Evolutionary conservation across 2,113 vertebrate species (phyloP).

Genomic region (Gracilinanus agilis): DNA sequence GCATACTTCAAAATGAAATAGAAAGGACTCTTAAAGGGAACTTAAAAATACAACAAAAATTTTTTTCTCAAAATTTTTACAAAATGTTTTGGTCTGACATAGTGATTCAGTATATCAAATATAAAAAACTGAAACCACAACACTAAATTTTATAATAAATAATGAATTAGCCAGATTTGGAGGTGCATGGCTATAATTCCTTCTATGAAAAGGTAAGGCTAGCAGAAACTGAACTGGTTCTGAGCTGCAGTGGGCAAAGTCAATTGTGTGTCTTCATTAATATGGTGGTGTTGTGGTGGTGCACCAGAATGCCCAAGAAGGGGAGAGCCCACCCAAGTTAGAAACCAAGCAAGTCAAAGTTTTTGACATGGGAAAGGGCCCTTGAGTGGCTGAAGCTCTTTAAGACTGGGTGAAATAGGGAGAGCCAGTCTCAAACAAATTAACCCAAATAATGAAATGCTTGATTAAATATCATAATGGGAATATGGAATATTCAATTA

Average conservation of each 20-base stretch:
- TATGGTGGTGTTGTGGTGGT: neutral
- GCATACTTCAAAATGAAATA: constrained; percentile 19
- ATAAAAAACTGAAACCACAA: constrained; percentile 64
- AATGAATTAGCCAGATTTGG: neutral
- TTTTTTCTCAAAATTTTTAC: constrained; percentile 40
- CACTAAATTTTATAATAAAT: constrained; percentile 55
- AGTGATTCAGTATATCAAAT: neutral
- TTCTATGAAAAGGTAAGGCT: neutral
- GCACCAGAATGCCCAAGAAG: neutral
- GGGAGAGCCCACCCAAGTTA: neutral
- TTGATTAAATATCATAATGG: neutral
- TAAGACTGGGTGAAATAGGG: neutral
- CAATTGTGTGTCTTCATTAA: neutral
- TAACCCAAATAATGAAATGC: neutral
- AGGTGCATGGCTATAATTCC: neutral
- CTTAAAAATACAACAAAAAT: constrained; percentile 22
- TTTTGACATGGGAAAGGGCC: neutral
- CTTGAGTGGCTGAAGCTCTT: neutral
- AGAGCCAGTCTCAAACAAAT: neutral
- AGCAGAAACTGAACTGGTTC: too few species aligned
- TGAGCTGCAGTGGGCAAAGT: neutral
- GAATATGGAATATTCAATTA: neutral
- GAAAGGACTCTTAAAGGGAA: constrained; percentile 49
- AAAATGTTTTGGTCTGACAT: constrained; percentile 29
- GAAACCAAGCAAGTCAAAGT: neutral